phyloP scores from a whole-genome alignment of 2,888 invertebrate genomes.

The Oscheius sp. region DNA sequence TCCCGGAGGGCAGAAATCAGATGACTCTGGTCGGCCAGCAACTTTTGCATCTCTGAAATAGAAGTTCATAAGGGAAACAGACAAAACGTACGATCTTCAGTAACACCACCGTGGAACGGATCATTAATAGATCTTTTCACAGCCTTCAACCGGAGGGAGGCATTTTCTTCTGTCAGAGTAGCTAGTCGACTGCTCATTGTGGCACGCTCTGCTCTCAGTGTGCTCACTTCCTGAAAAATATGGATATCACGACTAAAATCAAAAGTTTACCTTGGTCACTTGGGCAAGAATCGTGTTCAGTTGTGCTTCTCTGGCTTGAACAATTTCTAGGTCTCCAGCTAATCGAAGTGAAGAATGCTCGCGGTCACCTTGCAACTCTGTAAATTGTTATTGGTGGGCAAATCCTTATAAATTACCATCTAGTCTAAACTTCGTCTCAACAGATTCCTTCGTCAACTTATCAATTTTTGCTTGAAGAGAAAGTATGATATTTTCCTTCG shows the following conservation, averaged over 20 bases:
- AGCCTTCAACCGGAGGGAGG: constrained; percentile 15
- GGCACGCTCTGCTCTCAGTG: constrained; percentile 16
- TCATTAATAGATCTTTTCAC: constrained; percentile 15
- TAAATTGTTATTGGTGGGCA: neutral
- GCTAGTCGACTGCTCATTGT: constrained; percentile 26
- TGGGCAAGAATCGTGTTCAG: constrained; percentile 7
- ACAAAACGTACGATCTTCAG: constrained; percentile 17
- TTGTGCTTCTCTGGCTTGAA: constrained; percentile 16
- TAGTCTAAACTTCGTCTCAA: constrained; percentile 29
- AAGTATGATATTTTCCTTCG: constrained; percentile 13
- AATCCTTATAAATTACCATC: neutral
- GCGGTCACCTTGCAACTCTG: constrained; percentile 16
- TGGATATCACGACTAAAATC: neutral
- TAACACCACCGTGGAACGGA: constrained; percentile 4
- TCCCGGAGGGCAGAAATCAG: constrained; percentile 53
- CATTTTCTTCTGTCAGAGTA: constrained; percentile 34
- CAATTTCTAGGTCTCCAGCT: constrained; percentile 22
- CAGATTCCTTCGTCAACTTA: constrained; percentile 20
- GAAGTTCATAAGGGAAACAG: neutral
- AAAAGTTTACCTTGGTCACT: constrained; percentile 14
- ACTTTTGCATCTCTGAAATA: constrained; percentile 47
- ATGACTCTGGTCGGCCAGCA: constrained; percentile 55
- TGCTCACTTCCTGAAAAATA: constrained; percentile 21
- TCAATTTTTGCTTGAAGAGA: constrained; percentile 17
- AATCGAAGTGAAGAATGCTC: constrained; percentile 25